A percentile compares a stretch with the other conserved stretches of the same genome.
These are phyloP conservation scores for Bovichtus diacanthus DNA, from an alignment of 2,797 vertebrate species.

Conservation along the genomic window DNA sequence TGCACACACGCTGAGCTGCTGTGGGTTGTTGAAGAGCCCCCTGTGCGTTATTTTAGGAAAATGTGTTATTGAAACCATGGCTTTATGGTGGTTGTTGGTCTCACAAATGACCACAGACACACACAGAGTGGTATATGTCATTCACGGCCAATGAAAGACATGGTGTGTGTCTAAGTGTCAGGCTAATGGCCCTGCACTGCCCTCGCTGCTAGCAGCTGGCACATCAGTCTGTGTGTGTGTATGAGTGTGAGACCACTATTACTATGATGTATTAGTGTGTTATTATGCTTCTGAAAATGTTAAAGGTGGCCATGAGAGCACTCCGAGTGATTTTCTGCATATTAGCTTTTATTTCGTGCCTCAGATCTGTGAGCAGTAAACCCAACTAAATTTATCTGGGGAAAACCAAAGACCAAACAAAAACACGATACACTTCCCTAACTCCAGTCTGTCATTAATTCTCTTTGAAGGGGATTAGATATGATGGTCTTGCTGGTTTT, in stretches of 20 bases:
- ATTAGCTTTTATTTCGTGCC: slow-evolving; percentile 60
- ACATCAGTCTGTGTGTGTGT: slow-evolving; percentile 21
- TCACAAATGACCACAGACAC: slow-evolving; percentile 38
- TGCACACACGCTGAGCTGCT: slow-evolving; percentile 37
- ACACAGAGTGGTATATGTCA: slow-evolving; percentile 47
- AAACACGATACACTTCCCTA: not conserved
- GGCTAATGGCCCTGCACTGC: slow-evolving; percentile 69
- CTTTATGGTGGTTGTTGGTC: slow-evolving; percentile 61
- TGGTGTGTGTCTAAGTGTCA: slow-evolving; percentile 73
- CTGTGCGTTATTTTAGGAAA: slow-evolving; percentile 60
- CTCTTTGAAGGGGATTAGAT: not conserved
- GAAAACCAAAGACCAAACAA: slow-evolving; percentile 9
- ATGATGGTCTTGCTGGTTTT: not conserved
- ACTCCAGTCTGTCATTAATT: slow-evolving; percentile 1
- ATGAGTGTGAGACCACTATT: slow-evolving; percentile 17
- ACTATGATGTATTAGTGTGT: slow-evolving; percentile 40
- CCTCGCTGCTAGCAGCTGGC: slow-evolving; percentile 51
- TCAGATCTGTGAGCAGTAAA: slow-evolving; percentile 33
- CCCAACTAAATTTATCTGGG: slow-evolving; percentile 28
- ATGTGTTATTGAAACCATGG: slow-evolving; percentile 73
- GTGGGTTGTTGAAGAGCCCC: slow-evolving; percentile 62
- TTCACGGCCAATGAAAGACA: slow-evolving; percentile 75
- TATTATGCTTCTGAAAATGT: slow-evolving; percentile 60
- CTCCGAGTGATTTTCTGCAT: slow-evolving; percentile 64
- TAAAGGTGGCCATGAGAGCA: slow-evolving; percentile 63